These are phyloP conservation scores for Pangasius macronema DNA, from an alignment of 2,797 vertebrate species.

Conservation along the genomic window DNA sequence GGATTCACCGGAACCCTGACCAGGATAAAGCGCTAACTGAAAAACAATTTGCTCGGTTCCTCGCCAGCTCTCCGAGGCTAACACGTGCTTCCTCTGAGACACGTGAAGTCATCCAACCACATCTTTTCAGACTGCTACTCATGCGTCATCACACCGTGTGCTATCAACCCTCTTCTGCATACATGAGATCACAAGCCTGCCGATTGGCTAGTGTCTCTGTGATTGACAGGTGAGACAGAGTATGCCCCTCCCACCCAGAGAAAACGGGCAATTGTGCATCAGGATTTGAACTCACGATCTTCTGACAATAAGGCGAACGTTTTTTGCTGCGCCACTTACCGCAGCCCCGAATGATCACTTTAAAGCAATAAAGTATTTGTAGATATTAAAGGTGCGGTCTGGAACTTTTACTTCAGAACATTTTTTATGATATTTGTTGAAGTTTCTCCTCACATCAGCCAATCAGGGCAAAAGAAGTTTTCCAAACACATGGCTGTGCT, in stretches of 20 bases:
- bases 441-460: no score
- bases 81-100: background rate
- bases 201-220: background rate
- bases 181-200: background rate
- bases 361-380: background rate
- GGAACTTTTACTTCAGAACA: background rate
- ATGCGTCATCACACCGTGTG: background rate
- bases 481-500: no score
- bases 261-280: background rate
- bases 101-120: background rate
- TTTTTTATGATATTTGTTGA: background rate
- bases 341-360: background rate
- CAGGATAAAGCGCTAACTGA: background rate
- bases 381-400: background rate
- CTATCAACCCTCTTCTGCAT: background rate
- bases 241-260: background rate
- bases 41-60: background rate
- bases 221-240: background rate
- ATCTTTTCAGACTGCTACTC: background rate
- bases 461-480: no score
- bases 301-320: background rate
- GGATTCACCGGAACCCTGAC: background rate
- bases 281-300: background rate
- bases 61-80: background rate
- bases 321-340: background rate